Evolutionary conservation across 2,113 vertebrate species (phyloP), one percentile per base, ranked within the genome.

Genomic region (Hippocampus guttulatus): DNA sequence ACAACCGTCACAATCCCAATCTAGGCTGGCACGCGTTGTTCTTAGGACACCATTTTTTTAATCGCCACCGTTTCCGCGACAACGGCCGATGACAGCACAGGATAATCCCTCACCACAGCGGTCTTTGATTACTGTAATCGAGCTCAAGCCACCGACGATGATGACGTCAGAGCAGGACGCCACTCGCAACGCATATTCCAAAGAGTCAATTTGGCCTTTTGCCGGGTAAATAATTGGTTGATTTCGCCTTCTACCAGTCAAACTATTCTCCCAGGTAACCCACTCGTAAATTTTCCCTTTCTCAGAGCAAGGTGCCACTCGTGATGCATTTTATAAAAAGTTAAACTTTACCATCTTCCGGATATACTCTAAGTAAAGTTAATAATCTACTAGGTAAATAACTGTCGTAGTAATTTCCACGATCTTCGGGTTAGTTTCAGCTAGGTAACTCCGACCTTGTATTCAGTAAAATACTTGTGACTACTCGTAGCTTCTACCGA

Each of bases 1-100:
- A 76, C 75, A 78, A 54, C 66, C 60, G 51, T 65, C 69, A 51
- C 67, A 74, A 75, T 78, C 58, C 15, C 68, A 64, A 75, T 40
- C 67, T 61, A 49, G 55, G 15, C 64, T 33, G 25, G 57, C 45
- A 21, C 58, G 8, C 1, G 58, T 33, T 75, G 66, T 61, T 78
- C 83, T 87, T 77, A 80, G 62, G 55, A 69, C 69, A 64, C 73
- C 74, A 79, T 38, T 71, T 81, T 84, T 69, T 87, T 84, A 70
- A 84, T 83, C 25, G 51, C 68, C 71, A 72, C 10, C 52, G 73
- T 77, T 75, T 76, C 69, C 80, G 60, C 63, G 51, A 55, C 12
- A 41, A 76, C 1, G 7, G 54, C 43, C 33, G 30, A 45, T 8
- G 41, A 64, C 54, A 62, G 67, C 12, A 55, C 30, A 71, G 71